Evolutionary conservation across 2,113 vertebrate species (phyloP), one percentile per base, ranked within the genome.

Genomic region (Mola mola): DNA sequence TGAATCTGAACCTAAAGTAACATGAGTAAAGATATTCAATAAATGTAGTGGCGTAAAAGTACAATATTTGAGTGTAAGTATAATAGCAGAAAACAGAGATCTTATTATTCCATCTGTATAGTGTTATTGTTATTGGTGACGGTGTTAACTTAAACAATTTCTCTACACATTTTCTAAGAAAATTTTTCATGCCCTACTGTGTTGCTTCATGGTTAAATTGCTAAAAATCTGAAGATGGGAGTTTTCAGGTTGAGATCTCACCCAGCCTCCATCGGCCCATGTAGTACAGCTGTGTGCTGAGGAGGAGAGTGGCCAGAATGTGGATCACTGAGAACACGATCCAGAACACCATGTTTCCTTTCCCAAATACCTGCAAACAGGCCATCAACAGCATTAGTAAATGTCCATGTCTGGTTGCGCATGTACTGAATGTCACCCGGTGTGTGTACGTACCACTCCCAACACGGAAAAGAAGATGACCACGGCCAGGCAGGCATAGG

Each of bases 381-480:
- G 51, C 15, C 21, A 44, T 1, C 17, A 50, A 19, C 59, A 6
- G 31, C n/a, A 21, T 24, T 6, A 16, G 1, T 7, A 24, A 10
- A 51, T 6, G 15, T 21, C 28, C 4, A 11, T 0, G 7, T 24
- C 10, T 31, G 2, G 15, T 37, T 5, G 8, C 26, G 26, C 8
- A 5, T 28, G 3, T 11, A 2, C 6, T 4, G 43, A 3, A 12
- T n/a, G 1, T 24, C 17, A 20, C 5, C 20, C 26, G 49, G 44
- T 59, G 31, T 24, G 40, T 20, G 47, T 25, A 52, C 95, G 89
- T 79, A 98, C 97, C 93, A 98, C 97, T 6, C 97, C 97, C 12
- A 98, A 86, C 68, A 99, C 97, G 0, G 97, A 98, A 87, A 98
- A 97, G 92, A 98, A 98, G 83, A 98, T 99, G 92, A 99, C 95